Evolutionary conservation across 2,888 invertebrate species (phyloP), one percentile per base, ranked within the genome.

Genomic region (Tetragonula carbonaria): DNA sequence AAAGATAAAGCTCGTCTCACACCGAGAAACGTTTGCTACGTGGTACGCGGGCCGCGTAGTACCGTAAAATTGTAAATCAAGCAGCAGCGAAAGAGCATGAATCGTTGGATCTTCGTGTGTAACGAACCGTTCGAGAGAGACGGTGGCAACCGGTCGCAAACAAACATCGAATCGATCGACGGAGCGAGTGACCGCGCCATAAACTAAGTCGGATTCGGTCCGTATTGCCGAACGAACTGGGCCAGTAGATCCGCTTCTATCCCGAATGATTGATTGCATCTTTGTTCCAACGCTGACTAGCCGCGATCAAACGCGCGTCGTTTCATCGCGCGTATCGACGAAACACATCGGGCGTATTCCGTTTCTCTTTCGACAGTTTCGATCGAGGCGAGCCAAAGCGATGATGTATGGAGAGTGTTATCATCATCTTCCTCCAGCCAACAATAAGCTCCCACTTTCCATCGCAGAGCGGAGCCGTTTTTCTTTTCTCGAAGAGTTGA

Each of bases 101-200:
- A 53, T 72, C 77, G 79, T 78, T 68, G 86, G 82, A 86, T 88
- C 33, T 33, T 78, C 45, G 66, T 66, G 78, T 23, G 80, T 80
- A 88, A 88, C 88, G 83, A 83, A 85, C 75, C 71, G 67, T 33
- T 33, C 33, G 33, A 33, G 33, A 33, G 72, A 77, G 74, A 74
- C 76, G 79, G 68, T 62, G 50, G 38, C 13, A 28, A 38, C n/a
- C 38, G 66, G 38, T 63, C 51, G 53, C 4, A 67, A 85, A 83
- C 83, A 82, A 88, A 82, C 84, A 84, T 59, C 71, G 82, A 45
- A 87, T 86, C 86, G 84, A 79, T 84, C 65, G 5, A 3, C 33
- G 33, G 33, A 2, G 3, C 63, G 14, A 5, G 14, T 59, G 14
- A 11, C 67, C 75, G 45, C 55, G 38, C 51, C 71, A 55, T 76